These are phyloP conservation scores for Drosophila sechellia DNA, from an alignment of 1,140 invertebrate genomes.

Conservation along the genomic window DNA sequence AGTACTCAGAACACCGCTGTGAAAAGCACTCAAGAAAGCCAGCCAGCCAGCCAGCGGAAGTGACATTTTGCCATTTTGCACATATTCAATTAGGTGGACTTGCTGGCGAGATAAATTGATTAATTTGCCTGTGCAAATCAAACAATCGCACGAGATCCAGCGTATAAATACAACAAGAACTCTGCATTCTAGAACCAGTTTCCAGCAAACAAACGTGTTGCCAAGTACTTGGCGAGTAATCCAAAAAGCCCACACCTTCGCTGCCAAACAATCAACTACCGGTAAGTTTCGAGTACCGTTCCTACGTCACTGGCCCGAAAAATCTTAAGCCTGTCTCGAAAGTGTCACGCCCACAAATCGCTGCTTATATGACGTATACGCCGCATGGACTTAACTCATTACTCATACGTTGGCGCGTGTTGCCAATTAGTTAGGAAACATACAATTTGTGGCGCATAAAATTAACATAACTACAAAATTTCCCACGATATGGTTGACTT, in stretches of 20 bases:
- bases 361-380: constrained; percentile 55
- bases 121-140: constrained; percentile 53
- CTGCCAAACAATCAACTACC: constrained; percentile 52
- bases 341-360: constrained; percentile 66
- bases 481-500: constrained; percentile 60
- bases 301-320: constrained; percentile 62
- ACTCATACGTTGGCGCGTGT: constrained; percentile 74
- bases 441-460: constrained; percentile 59
- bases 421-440: constrained; percentile 60
- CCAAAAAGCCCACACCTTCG: constrained; percentile 33
- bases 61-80: constrained; percentile 56
- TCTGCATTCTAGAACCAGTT: constrained; percentile 74
- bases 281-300: constrained; percentile 57
- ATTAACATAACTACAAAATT: constrained; percentile 66
- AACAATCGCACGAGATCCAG: constrained; percentile 22
- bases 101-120: constrained; percentile 71
- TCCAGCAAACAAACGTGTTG: constrained; percentile 70
- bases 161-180: constrained; percentile 79
- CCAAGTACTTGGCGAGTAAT: constrained; percentile 11
- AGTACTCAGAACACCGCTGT: constrained; percentile 29
- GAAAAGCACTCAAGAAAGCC: constrained; percentile 69
- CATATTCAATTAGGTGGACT: constrained; percentile 73
- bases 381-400: constrained; percentile 31
- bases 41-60: constrained; percentile 58
- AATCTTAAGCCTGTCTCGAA: constrained; percentile 46